Evolutionary conservation across 1,140 invertebrate species (phyloP), one percentile per base, ranked within the genome.

Genomic region (Pantala flavescens): DNA sequence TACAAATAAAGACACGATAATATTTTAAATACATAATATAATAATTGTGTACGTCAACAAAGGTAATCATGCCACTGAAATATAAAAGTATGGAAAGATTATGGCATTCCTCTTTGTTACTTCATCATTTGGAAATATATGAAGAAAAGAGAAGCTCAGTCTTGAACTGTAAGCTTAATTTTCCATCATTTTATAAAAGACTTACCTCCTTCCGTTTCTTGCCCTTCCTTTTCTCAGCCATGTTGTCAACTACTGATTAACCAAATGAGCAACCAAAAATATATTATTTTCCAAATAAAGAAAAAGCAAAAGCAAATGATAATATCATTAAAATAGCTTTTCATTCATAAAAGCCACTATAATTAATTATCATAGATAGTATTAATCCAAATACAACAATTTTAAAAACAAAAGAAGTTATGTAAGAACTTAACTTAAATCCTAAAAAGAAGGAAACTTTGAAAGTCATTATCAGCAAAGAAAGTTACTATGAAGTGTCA

Each of bases 201-300:
- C 21, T 77, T 76, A 78, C 77, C 73, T 78, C 77, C 63, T 77
- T 78, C n/a, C 78, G 76, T 74, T 78, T 78, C 74, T 76, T 76
- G n/a, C 88, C 79, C 85, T 90, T 90, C 81, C 87, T 87, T 81
- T 90, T 90, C 78, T 91, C 90, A 83, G 89, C 90, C 90, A 91
- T 91, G 80, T 85, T 88, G 49, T 19, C 49, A 63, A 63, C 49
- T 63, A 63, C 49, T 63, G 49, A 16, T 3, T 7, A 14, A 63
- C 12, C 49, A 63, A 16, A 5, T 16, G n/a, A 63, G 49, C n/a
- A 63, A 3, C n/a, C 49, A 63, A 3, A 21, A 19, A 14, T 5
- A 63, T 19, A 63, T 3, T 12, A 63, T 16, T 19, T 63, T 63
- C 12, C n/a, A 3, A 63, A 21, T 7, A 63, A 3, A 63, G 3